phyloP scores from a whole-genome alignment of 2,888 invertebrate species.

The Erannis defoliaria region DNA sequence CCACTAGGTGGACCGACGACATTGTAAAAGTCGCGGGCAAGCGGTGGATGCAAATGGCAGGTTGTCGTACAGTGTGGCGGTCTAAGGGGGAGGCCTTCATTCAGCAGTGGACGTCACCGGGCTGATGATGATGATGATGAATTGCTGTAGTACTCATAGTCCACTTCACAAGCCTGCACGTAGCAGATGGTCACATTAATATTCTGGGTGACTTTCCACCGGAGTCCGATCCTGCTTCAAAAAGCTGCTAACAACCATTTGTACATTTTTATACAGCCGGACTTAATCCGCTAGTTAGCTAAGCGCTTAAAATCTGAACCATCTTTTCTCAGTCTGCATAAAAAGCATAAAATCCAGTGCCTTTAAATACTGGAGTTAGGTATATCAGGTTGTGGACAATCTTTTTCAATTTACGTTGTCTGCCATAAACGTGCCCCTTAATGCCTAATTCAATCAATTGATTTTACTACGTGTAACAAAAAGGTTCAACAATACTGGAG shows the following conservation, averaged over 20 bases:
- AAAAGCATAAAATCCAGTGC: too few relatives aligned
- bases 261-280: background rate
- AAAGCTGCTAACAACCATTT: background rate
- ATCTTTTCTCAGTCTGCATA: background rate
- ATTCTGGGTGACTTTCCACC: background rate
- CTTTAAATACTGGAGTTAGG: background rate
- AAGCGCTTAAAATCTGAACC: background rate
- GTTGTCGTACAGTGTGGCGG: too few relatives aligned
- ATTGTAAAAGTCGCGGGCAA: too few relatives aligned
- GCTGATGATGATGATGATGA: too few relatives aligned
- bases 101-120: too few relatives aligned
- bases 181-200: background rate
- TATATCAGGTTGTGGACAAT: background rate
- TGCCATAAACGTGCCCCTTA: background rate
- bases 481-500: too few relatives aligned
- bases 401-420: background rate
- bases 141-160: background rate
- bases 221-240: background rate
- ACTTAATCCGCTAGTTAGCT: background rate
- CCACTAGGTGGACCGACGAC: too few relatives aligned
- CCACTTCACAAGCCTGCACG: background rate
- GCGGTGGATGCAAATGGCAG: too few relatives aligned
- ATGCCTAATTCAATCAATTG: conserved; percentile 8
- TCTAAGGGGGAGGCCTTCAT: too few relatives aligned
- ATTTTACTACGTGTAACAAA: too few relatives aligned